Conservation (phyloP, 1,140 invertebrate species). For the Drosophila mojavensis region DNA sequence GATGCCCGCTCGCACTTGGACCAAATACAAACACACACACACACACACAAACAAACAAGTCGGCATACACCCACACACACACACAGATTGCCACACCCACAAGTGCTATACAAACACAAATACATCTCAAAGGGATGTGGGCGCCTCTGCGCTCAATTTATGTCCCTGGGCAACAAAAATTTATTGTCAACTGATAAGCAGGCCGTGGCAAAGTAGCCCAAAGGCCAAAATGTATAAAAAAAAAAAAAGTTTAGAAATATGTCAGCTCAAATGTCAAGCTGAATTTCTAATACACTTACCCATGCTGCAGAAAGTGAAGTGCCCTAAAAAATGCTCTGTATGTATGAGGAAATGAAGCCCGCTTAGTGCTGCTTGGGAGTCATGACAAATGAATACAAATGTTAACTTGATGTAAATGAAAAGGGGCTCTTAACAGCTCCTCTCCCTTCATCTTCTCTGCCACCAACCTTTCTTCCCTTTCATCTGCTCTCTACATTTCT, state of each 20-base stretch:
- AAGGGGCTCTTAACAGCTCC: too few species aligned
- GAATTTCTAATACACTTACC: constrained; percentile 32
- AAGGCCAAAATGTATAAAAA: constrained; percentile 62
- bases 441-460: too few species aligned
- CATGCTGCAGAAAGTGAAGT: background rate
- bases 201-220: constrained; percentile 65
- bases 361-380: too few species aligned
- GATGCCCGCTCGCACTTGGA: constrained; percentile 23
- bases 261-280: constrained; percentile 5
- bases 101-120: constrained; percentile 40
- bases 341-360: too few species aligned
- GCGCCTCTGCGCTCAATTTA: constrained; percentile 71
- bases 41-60: background rate
- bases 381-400: too few species aligned
- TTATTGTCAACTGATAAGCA: constrained; percentile 82
- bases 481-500: too few species aligned
- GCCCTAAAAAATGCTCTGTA: too few species aligned
- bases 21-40: constrained; percentile 32
- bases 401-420: too few species aligned
- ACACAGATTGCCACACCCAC: background rate
- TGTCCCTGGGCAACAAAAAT: constrained; percentile 80
- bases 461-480: too few species aligned
- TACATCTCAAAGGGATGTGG: constrained; percentile 68
- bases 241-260: constrained; percentile 37
- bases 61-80: too few species aligned